Evolutionary conservation across 2,888 invertebrate genomes (phyloP), one percentile per base, ranked within the genome.

Genomic region (Agonum fuliginosum): DNA sequence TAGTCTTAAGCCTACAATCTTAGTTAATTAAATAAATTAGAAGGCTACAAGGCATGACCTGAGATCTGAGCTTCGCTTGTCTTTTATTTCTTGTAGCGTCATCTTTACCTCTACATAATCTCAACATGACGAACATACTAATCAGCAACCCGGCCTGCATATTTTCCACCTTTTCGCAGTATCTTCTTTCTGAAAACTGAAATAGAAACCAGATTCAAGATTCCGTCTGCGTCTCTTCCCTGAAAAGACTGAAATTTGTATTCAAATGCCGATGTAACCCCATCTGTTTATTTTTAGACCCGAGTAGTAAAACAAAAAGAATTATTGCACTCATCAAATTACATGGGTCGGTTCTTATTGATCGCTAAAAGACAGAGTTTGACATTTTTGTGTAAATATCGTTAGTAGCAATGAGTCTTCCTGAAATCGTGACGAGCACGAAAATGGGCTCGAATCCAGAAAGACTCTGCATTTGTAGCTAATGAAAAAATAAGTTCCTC

Each of bases 21-120:
- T 27, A 12, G 54, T 22, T 54, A 54, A 54, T 54, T 54, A 54
- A 54, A 54, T 54, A 54, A 54, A 54, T 54, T 54, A 54, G 27
- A 24, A 54, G 24, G 54, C 22, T 54, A 54, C 22, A 54, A 48
- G 22, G 20, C 12, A 24, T n/a, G 54, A 27, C 22, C 22, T 12
- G 24, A 12, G 24, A n/a, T 22, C 54, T 12, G 22, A 54, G 5
- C n/a, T 27, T 24, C 12, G n/a, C n/a, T n/a, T 22, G 20, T 54
- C 22, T 54, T 54, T 54, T 54, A 24, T 54, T 54, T 54, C 12
- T 2, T n/a, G 5, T 24, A 54, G 22, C 51, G 6, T 37, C 37
- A n/a, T 37, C 37, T n/a, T n/a, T n/a, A n/a, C n/a, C 17, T 17
- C 46, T 46, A 46, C 17, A 17, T 46, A 54, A 54, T n/a, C 54